These are phyloP conservation scores for Odocoileus virginianus DNA, from an alignment of 2,113 vertebrate species.

Conservation along the genomic window DNA sequence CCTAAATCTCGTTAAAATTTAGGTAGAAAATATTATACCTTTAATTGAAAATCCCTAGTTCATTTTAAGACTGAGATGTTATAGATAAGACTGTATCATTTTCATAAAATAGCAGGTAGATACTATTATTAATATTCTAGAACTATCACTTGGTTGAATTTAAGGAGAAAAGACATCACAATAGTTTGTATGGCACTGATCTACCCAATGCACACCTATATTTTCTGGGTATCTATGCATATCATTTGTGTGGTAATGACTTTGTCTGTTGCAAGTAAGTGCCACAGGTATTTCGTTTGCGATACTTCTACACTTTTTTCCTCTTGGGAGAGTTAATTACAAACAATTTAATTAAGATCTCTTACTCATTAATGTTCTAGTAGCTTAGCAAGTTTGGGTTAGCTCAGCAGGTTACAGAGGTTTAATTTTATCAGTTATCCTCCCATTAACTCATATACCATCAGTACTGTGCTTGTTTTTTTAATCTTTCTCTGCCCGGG, in stretches of 20 bases:
- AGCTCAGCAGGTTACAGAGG: conserved; percentile 76
- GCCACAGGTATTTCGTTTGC: conserved; percentile 68
- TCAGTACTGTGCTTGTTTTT: conserved; percentile 54
- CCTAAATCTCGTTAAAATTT: conserved; percentile 18
- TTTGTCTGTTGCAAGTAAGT: neutral
- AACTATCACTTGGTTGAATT: neutral
- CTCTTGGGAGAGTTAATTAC: conserved; percentile 78
- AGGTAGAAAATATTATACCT: conserved; percentile 10
- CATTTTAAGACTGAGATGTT: neutral
- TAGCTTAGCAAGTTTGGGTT: conserved; percentile 78
- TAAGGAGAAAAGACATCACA: neutral
- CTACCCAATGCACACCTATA: neutral
- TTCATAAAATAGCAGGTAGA: neutral
- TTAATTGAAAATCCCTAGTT: conserved; percentile 15
- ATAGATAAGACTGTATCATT: neutral
- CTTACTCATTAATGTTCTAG: conserved; percentile 77
- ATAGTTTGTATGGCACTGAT: neutral
- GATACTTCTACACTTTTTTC: conserved; percentile 66
- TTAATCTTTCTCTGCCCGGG: conserved; percentile 59
- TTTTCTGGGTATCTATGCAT: neutral
- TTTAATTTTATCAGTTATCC: conserved; percentile 77
- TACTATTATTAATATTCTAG: conserved; percentile 1
- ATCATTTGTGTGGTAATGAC: neutral
- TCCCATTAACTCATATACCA: conserved; percentile 66
- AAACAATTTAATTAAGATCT: conserved; percentile 80